Conservation (phyloP, 2,888 invertebrate genomes). For the Drosophila ezoana region DNA sequence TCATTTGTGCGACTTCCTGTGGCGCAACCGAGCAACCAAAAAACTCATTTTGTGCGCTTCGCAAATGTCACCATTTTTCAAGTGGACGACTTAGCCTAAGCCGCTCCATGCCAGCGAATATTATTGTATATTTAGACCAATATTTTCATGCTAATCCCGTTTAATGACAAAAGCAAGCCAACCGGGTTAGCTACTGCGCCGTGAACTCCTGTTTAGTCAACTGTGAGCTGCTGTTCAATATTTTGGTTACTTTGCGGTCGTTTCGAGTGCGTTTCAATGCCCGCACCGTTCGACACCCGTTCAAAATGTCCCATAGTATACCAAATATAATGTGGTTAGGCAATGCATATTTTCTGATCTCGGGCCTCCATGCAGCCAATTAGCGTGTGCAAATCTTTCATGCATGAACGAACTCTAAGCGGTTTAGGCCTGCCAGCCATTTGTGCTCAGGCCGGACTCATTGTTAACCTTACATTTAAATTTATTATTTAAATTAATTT, state of each 20-base stretch:
- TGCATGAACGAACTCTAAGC: conserved; percentile 71
- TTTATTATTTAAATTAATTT: conserved; percentile 75
- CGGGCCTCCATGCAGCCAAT: conserved; percentile 58
- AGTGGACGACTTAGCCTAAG: conserved; percentile 61
- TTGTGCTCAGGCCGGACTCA: conserved; percentile 13
- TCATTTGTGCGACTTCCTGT: conserved; percentile 72
- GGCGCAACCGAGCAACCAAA: conserved; percentile 49
- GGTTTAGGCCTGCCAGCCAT: conserved; percentile 60
- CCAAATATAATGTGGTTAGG: conserved; percentile 25
- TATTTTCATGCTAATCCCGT: conserved; percentile 69
- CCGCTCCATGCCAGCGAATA: conserved; percentile 47
- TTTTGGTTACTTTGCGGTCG: conserved; percentile 77
- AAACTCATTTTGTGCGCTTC: conserved; percentile 64
- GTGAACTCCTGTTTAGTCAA: conserved; percentile 44
- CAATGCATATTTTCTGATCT: conserved; percentile 18
- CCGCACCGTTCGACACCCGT: conserved; percentile 58
- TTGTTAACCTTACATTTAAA: conserved; percentile 52
- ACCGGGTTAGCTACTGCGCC: conserved; percentile 32
- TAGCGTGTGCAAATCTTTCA: conserved; percentile 76
- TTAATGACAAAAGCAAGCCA: conserved; percentile 71
- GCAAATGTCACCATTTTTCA: conserved; percentile 79
- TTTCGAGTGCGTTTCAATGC: conserved; percentile 50
- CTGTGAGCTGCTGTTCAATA: conserved; percentile 59
- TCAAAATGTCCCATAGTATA: conserved; percentile 58
- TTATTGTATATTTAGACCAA: conserved; percentile 28